Evolutionary conservation across 2,888 invertebrate species (phyloP), one percentile per base, ranked within the genome.

Genomic region (Sinodicranocentrus sp.): DNA sequence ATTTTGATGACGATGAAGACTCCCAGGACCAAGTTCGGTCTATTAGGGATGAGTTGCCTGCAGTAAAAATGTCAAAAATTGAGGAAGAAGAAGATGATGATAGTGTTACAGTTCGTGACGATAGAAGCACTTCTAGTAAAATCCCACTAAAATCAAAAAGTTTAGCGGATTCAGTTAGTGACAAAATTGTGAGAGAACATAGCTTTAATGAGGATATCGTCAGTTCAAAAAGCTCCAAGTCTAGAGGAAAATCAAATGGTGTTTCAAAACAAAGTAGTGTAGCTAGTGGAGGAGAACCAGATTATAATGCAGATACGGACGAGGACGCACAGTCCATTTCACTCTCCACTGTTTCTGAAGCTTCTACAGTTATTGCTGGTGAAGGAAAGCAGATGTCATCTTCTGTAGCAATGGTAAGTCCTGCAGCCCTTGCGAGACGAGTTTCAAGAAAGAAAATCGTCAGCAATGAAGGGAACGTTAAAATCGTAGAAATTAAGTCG

Each of bases 401-500:
- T 17, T 28, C 52, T n/a, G 52, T 67, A 17, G 26, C 61, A 52
- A 57, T 78, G 85, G 85, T 85, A 85, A 85, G 85, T 85, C 71
- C 72, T 15, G 17, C 68, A 23, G 25, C 59, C 19, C 33, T 82
- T 6, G 73, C 61, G 13, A 73, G 78, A 65, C 33, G 82, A 8
- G 57, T 57, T 78, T 82, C 78, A 17, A 73, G 68, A 68, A 82
- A 78, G 44, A 77, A 77, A 28, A 63, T 73, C 23, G 68, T 82
- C 61, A 80, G 59, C 44, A 84, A 79, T 82, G 85, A 86, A 52
- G 86, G 88, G 70, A 89, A 89, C 84, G 87, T 89, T n/a, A 88
- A 88, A 80, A 89, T 89, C 61, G 95, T 95, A 15, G 95, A 93
- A 89, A 93, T 95, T 0, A 93, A 92, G 86, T 94, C 93, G 89